These are phyloP conservation scores for Jaculus jaculus DNA, from an alignment of 2,113 vertebrate species.

Conservation along the genomic window DNA sequence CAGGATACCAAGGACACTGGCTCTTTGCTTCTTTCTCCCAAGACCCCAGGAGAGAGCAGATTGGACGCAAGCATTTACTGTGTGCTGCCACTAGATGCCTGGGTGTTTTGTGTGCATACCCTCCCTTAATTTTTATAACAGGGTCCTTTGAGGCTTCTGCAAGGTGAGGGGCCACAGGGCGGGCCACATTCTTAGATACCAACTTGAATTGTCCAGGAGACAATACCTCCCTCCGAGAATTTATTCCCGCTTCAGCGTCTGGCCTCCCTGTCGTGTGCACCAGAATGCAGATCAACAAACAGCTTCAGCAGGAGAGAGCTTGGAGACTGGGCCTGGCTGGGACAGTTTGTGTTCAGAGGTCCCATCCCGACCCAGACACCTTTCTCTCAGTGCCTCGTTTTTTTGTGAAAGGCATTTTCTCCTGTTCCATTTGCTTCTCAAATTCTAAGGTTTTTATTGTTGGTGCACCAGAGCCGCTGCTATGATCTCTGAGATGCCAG, in stretches of 20 bases:
- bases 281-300: background rate
- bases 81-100: background rate
- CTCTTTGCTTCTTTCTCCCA: background rate
- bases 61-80: background rate
- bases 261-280: background rate
- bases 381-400: background rate
- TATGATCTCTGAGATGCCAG: slow-evolving; percentile 25
- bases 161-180: background rate
- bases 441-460: background rate
- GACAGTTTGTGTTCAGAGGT: background rate
- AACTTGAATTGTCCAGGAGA: background rate
- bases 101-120: background rate
- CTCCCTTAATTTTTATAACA: background rate
- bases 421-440: background rate
- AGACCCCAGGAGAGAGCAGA: background rate
- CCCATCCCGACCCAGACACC: background rate
- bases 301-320: background rate
- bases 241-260: background rate
- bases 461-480: background rate
- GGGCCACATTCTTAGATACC: background rate
- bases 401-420: background rate
- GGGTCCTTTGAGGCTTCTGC: background rate
- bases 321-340: background rate
- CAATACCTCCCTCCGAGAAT: background rate
- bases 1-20: background rate